phyloP scores from a whole-genome alignment of 2,888 invertebrate genomes.

The Hanleya hanleyi region DNA sequence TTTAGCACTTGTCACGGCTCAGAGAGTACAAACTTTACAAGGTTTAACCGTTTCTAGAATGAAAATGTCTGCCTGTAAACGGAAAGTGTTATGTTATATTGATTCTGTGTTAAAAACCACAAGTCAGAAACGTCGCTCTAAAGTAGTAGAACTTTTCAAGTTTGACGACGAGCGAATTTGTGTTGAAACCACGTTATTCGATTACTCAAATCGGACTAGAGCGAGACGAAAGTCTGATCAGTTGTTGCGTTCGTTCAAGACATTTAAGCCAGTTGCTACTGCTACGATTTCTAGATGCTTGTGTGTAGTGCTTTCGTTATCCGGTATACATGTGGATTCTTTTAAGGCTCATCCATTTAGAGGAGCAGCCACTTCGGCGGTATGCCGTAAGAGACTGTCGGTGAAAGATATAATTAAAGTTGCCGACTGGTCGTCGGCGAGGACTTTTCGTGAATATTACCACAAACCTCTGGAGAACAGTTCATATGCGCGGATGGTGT shows the following conservation, averaged over 20 bases:
- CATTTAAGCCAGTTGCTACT: constrained; percentile 10
- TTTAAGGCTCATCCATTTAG: constrained; percentile 22
- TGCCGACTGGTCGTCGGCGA: constrained; percentile 25
- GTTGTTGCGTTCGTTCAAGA: neutral
- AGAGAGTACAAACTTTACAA: constrained; percentile 17
- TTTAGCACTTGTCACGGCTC: constrained; percentile 12
- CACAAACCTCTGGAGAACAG: neutral
- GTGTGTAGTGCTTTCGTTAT: neutral
- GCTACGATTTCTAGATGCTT: constrained; percentile 22
- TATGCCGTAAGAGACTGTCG: constrained; percentile 4
- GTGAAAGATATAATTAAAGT: constrained; percentile 14
- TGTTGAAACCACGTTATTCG: constrained; percentile 1
- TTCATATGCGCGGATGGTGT: too few relatives aligned
- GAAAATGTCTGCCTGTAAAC: neutral
- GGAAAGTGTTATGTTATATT: neutral
- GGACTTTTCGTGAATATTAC: constrained; percentile 20
- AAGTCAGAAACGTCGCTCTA: neutral
- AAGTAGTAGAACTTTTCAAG: neutral
- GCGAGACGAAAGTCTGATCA: constrained; percentile 13
- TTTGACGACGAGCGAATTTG: constrained; percentile 6
- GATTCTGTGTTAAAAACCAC: neutral
- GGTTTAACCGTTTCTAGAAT: constrained; percentile 7
- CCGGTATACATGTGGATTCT: constrained; percentile 6
- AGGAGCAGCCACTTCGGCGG: constrained; percentile 18
- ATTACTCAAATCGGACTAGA: constrained; percentile 3